A percentile compares a stretch with the other conserved stretches of the same genome.
These are phyloP conservation scores for Phoebastria nigripes DNA, from an alignment of 2,797 vertebrate species.

Conservation along the genomic window DNA sequence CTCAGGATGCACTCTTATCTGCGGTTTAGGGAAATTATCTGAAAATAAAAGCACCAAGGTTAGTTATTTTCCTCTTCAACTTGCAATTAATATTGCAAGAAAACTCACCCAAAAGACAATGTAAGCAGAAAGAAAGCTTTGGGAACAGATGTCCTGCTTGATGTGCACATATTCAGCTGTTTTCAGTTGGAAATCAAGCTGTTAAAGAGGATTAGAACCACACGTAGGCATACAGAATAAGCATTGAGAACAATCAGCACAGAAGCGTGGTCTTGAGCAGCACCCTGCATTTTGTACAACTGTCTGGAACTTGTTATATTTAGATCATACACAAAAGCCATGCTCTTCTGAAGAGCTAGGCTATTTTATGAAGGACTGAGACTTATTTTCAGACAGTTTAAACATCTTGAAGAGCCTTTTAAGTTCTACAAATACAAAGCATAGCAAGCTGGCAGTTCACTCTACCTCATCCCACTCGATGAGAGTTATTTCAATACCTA, in stretches of 20 bases:
- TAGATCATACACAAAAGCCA: background rate
- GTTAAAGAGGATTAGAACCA: background rate
- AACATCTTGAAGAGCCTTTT: background rate
- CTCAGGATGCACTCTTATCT: conserved; percentile 79
- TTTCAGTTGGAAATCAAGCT: background rate
- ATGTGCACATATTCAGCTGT: background rate
- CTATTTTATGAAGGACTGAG: background rate
- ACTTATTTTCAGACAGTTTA: background rate
- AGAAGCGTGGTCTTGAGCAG: background rate
- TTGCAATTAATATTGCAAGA: background rate
- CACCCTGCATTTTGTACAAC: background rate
- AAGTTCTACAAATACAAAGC: background rate
- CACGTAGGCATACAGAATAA: background rate
- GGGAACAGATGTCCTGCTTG: background rate
- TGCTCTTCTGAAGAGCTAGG: background rate
- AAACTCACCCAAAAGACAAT: background rate
- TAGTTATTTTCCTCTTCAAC: background rate
- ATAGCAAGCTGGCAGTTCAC: background rate
- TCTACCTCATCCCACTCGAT: background rate
- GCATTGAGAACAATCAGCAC: background rate
- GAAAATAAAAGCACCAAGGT: background rate
- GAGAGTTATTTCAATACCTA: background rate
- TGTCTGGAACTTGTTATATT: background rate
- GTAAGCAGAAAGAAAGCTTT: background rate
- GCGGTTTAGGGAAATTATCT: conserved; percentile 83